phyloP scores from a whole-genome alignment of 2,888 invertebrate species.

The Entomobrya proxima region DNA sequence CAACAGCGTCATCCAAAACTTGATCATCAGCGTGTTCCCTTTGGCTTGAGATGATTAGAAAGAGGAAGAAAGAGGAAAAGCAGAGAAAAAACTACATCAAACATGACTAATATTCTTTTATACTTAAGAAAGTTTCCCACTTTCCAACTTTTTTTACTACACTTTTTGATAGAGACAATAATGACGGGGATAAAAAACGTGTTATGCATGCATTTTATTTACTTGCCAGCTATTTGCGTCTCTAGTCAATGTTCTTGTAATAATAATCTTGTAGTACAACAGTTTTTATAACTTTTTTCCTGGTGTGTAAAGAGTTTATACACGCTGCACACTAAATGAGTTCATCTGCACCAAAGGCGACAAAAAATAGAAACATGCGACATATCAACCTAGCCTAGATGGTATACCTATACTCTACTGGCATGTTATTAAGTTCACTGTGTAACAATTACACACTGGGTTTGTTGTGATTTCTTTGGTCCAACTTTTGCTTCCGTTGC shows the following conservation, averaged over 20 bases:
- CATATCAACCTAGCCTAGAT: too few relatives aligned
- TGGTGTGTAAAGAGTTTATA: too few relatives aligned
- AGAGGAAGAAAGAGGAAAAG: background rate
- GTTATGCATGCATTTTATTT: conserved; percentile 16
- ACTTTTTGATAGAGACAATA: background rate
- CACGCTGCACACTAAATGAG: background rate
- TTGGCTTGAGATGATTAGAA: background rate
- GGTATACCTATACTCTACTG: too few relatives aligned
- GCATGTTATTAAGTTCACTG: too few relatives aligned
- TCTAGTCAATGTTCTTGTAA: background rate
- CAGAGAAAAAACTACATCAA: background rate
- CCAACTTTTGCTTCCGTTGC: background rate
- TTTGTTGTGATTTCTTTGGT: background rate
- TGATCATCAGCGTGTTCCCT: background rate
- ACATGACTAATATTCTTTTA: too few relatives aligned
- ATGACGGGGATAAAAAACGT: background rate
- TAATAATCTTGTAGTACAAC: background rate
- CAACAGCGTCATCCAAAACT: background rate
- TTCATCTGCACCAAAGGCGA: background rate
- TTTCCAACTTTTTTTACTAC: too few relatives aligned
- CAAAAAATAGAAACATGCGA: too few relatives aligned
- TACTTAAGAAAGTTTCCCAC: too few relatives aligned
- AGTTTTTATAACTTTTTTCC: background rate
- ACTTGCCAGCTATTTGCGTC: background rate
- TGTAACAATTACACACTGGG: too few relatives aligned